Conservation (phyloP, 2,888 invertebrate genomes). For the Meiosimyza decipiens region DNA sequence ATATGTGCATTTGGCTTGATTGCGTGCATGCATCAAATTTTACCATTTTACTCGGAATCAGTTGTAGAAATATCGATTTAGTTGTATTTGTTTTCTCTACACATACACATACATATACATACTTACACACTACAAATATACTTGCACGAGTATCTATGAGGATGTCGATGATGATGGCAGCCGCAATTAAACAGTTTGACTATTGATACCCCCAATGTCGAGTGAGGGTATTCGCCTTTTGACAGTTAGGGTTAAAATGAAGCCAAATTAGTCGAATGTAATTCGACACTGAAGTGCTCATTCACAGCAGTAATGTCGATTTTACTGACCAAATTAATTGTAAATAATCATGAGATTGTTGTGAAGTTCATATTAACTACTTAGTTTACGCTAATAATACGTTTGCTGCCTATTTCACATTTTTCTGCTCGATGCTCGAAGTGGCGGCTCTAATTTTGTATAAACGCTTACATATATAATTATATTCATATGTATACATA, state of each 20-base stretch:
- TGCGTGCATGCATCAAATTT: no score
- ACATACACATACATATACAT: not conserved
- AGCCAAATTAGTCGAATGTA: not conserved
- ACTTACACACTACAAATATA: not conserved
- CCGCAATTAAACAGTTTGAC: not conserved
- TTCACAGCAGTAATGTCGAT: no score
- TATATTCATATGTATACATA: no score
- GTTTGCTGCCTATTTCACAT: no score
- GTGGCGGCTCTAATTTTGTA: no score
- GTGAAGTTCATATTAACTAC: no score
- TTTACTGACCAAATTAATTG: no score
- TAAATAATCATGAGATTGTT: no score
- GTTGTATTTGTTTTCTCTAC: not conserved
- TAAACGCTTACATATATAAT: no score
- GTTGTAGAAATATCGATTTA: slow-evolving; percentile 9
- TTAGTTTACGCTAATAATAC: no score
- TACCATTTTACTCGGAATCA: not conserved
- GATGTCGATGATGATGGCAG: not conserved
- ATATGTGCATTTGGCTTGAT: no score
- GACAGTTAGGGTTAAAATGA: not conserved
- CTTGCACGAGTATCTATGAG: not conserved
- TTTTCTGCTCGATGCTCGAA: no score
- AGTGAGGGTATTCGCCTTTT: slow-evolving; percentile 1
- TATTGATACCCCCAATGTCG: slow-evolving; percentile 9
- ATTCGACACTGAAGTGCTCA: not conserved